Evolutionary conservation across 2,888 invertebrate genomes (phyloP).

Genomic region (Rhopalosiphum nymphaeae): DNA sequence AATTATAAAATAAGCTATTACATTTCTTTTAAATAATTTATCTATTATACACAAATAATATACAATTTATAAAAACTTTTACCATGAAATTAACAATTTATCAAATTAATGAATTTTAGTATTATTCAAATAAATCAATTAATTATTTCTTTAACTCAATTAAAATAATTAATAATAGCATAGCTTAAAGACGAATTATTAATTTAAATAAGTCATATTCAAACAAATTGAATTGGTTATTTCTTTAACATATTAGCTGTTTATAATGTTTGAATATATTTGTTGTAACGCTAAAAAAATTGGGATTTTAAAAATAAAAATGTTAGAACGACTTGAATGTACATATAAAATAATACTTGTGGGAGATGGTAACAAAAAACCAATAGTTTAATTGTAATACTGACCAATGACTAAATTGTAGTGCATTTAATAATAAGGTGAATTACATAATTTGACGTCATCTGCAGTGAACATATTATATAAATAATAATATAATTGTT

Average conservation of each 20-base stretch:
- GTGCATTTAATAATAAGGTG: too few species aligned
- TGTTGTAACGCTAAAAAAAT: too few species aligned
- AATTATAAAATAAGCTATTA: neutral
- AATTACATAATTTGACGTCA: too few species aligned
- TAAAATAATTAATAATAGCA: neutral
- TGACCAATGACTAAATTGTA: too few species aligned
- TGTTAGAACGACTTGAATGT: too few species aligned
- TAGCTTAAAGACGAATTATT: neutral
- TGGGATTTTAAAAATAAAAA: too few species aligned
- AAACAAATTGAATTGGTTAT: neutral
- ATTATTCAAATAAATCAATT: neutral
- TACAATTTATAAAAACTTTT: neutral
- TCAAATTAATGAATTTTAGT: neutral
- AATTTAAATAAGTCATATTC: neutral
- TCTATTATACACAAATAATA: neutral
- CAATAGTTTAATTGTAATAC: too few species aligned
- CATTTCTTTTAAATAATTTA: neutral
- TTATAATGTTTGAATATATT: too few species aligned
- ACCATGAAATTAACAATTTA: neutral
- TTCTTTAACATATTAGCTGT: neutral
- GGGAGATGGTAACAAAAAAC: too few species aligned
- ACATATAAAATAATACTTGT: too few species aligned
- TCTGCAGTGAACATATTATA: too few species aligned
- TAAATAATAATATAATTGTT: neutral
- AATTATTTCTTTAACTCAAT: neutral